These are phyloP conservation scores for Rhodophaea formosa DNA, from an alignment of 2,888 invertebrate genomes.

Conservation along the genomic window DNA sequence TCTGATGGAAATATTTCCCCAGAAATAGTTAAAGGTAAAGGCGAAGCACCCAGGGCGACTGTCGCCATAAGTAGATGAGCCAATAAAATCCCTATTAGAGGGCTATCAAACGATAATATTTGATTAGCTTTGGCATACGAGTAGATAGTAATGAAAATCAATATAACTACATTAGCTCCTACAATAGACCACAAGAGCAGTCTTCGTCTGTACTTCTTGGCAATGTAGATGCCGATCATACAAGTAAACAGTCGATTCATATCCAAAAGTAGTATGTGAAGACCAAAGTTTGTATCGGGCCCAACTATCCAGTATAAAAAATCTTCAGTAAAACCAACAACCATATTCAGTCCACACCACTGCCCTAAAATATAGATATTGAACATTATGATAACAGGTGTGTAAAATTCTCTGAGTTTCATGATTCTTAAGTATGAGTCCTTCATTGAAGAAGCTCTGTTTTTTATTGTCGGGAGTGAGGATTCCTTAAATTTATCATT, in stretches of 20 bases:
- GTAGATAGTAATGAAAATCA: slow-evolving; percentile 17
- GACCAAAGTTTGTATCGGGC: slow-evolving; percentile 20
- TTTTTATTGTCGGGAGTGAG: not conserved
- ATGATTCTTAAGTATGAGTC: not conserved
- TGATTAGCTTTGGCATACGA: slow-evolving; percentile 14
- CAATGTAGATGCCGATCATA: slow-evolving; percentile 31
- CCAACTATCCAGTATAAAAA: not conserved
- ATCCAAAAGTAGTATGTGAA: slow-evolving; percentile 30
- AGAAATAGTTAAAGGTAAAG: slow-evolving; percentile 30
- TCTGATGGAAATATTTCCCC: slow-evolving; percentile 37
- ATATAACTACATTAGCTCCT: slow-evolving; percentile 17
- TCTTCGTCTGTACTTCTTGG: slow-evolving; percentile 24
- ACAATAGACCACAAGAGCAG: slow-evolving; percentile 18
- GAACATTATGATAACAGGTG: not conserved
- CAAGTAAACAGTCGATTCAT: slow-evolving; percentile 35
- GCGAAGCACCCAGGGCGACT: slow-evolving; percentile 31
- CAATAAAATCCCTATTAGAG: slow-evolving; percentile 25
- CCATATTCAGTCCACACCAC: not conserved
- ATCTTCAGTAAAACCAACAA: not conserved
- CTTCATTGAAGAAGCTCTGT: not conserved
- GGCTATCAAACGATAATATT: slow-evolving; percentile 20
- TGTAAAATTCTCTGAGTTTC: slow-evolving; percentile 15
- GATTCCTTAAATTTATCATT: not conserved
- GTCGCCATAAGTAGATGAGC: slow-evolving; percentile 33
- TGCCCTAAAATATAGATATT: not conserved